Percentiles rank a stretch among this genome's conserved stretches.
Evolutionary conservation across 2,113 vertebrate species (phyloP).

Genomic region (Corydoras maculifer): DNA sequence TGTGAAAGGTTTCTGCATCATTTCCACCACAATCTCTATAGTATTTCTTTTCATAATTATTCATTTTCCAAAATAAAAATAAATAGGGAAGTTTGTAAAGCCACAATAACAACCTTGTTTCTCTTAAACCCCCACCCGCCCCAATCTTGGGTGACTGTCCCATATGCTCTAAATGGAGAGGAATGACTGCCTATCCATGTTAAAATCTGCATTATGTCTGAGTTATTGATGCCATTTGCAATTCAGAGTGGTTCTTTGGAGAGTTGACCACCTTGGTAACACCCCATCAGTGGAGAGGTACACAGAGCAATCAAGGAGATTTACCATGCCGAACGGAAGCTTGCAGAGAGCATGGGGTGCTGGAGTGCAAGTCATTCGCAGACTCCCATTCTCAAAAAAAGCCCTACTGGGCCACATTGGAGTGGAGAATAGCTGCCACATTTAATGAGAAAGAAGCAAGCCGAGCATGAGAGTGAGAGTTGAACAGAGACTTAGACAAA

Average conservation of each 20-base stretch:
- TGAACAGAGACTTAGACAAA: background rate
- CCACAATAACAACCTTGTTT: conserved; percentile 61
- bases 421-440: conserved; percentile 62
- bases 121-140: conserved; percentile 30
- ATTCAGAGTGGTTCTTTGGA: conserved; percentile 87
- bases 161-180: conserved; percentile 63
- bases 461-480: too few species aligned
- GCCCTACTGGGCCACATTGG: conserved; percentile 71
- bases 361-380: conserved; percentile 56
- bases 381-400: conserved; percentile 60
- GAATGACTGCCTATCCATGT: conserved; percentile 59
- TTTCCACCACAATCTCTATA: too few species aligned
- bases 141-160: conserved; percentile 35
- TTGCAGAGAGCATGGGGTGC: conserved; percentile 55
- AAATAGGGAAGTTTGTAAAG: conserved; percentile 56
- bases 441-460: conserved; percentile 56
- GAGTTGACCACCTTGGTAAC: conserved; percentile 76
- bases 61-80: conserved; percentile 44
- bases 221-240: conserved; percentile 94
- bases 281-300: conserved; percentile 63
- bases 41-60: conserved; percentile 5
- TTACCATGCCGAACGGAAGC: conserved; percentile 62
- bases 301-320: conserved; percentile 72
- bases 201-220: conserved; percentile 86
- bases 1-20: too few species aligned